Base-by-base conservation (phyloP, 2,113 vertebrate species). In the Bagarius yarrelli region DNA sequence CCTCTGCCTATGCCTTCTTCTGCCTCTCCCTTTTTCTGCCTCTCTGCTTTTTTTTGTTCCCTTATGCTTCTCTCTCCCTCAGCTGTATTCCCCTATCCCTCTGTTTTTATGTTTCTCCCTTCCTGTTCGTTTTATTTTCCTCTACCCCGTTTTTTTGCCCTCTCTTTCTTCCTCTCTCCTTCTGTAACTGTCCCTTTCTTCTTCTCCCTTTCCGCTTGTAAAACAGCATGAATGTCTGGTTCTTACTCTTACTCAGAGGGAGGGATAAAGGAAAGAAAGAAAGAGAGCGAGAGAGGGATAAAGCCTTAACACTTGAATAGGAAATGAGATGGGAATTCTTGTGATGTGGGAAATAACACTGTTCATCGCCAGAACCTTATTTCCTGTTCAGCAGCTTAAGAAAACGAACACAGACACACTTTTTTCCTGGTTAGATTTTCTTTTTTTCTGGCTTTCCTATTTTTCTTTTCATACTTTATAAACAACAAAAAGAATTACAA, bases 301-400 rank as follows among this genome's bases (percentile, higher is more conserved):
- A 70, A 70, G 4, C 14, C 21, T 8, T 16, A 60, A 27, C 36
- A 19, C 75, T 5, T 5, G 1, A 50, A 44, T 36, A 77, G 59
- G 75, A 77, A 77, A 77, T 34, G 34, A 76, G 36, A 36, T 25
- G 36, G 40, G n/a, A 25, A 61, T 30, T 44, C 75, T 59, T 57
- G 34, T 75, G 30, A 57, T 75, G 30, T 70, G 44, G 44, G 15
- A 27, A 50, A 70, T 11, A 70, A 50, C n/a, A 2, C 67, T 70
- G 40, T 70, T 9, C 67, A 50, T 18, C 67, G 0, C 2, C 67
- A 6, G 67, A 70, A 70, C n/a, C 44, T 50, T n/a, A 70, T 25
- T 70, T 70, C 44, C 67, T 70, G 67, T 50, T 70, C 67, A 27
- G 13, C 67, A 70, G 13, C 67, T 70, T 14, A 8, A 70, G 44